These are phyloP conservation scores for Lasius fuliginosus DNA, from an alignment of 2,888 invertebrate genomes.

Conservation along the genomic window DNA sequence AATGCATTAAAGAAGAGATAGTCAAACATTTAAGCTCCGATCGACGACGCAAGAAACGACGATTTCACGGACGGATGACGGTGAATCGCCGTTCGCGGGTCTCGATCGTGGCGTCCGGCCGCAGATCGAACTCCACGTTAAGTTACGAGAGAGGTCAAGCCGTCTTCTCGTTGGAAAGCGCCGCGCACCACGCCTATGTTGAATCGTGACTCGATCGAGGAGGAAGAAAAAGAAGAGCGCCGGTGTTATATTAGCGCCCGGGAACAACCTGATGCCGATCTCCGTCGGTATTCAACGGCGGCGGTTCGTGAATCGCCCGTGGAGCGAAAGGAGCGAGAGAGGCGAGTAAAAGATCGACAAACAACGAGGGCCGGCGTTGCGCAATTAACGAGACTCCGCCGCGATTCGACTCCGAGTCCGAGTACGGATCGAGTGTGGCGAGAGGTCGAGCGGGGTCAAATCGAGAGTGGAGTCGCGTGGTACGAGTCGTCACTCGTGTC, in stretches of 20 bases:
- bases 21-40: background rate
- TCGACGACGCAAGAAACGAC: conserved; percentile 43
- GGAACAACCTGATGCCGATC: conserved; percentile 69
- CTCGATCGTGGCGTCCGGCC: conserved; percentile 35
- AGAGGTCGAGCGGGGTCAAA: conserved; percentile 42
- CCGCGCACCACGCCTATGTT: conserved; percentile 81
- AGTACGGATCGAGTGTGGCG: conserved; percentile 24
- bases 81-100: conserved; percentile 29
- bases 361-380: conserved; percentile 66
- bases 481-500: conserved; percentile 58
- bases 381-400: conserved; percentile 72
- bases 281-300: conserved; percentile 66
- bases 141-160: conserved; percentile 76
- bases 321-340: conserved; percentile 62
- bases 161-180: conserved; percentile 77
- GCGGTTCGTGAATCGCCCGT: conserved; percentile 73
- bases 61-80: conserved; percentile 47
- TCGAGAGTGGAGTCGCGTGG: conserved; percentile 61
- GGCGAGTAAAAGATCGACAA: conserved; percentile 63
- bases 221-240: conserved; percentile 70
- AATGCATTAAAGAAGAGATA: background rate
- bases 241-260: conserved; percentile 69
- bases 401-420: conserved; percentile 59
- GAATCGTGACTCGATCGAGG: conserved; percentile 81
- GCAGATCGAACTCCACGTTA: conserved; percentile 58